Base-by-base conservation (phyloP, 2,113 vertebrate genomes). In the Centropus bengalensis region DNA sequence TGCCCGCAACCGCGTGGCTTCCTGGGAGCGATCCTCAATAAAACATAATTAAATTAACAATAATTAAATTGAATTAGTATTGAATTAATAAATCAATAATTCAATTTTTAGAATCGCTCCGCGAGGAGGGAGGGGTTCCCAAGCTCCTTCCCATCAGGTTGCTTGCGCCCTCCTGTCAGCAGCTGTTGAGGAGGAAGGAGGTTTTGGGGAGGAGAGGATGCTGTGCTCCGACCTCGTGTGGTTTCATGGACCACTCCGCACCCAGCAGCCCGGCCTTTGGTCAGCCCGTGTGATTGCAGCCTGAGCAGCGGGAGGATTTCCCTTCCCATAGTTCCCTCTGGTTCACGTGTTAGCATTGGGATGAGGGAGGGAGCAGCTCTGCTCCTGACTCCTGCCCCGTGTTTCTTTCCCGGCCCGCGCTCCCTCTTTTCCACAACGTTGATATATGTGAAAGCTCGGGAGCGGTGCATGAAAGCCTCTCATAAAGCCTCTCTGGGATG, bases 291-390 rank as follows among this genome's bases (percentile, higher is more conserved):
- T 5, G 36, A 47, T 5, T 22, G 5, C 6, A 2, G n/a, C 14
- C 1, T 2, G 22, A 12, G 14, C 54, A 30, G 28, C 14, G 3
- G 38, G 24, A 80, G 24, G 23, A 8, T 6, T 15, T 30, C n/a
- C 45, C 21, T 11, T 27, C 45, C 18, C 4, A 5, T 13, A 2
- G 14, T n/a, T 79, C 42, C 28, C 12, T 23, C 44, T 10, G 4
- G 23, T 47, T 54, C 5, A 0, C 2, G 3, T 8, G 14, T 32
- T 47, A 27, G 7, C 3, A 0, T 36, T 36, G 32, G 1, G 12
- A 44, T 18, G 40, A 15, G 9, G 14, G 14, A n/a, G 52, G 19
- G 27, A 56, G 30, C 27, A 19, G 58, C 52, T 42, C 12, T 13
- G 58, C 58, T 42, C 14, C 15, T 33, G 11, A 14, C 5, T n/a